Evolutionary conservation across 35 echinoderm and acorn worm species (phyloP).

Genomic region (Lytechinus pictus): DNA sequence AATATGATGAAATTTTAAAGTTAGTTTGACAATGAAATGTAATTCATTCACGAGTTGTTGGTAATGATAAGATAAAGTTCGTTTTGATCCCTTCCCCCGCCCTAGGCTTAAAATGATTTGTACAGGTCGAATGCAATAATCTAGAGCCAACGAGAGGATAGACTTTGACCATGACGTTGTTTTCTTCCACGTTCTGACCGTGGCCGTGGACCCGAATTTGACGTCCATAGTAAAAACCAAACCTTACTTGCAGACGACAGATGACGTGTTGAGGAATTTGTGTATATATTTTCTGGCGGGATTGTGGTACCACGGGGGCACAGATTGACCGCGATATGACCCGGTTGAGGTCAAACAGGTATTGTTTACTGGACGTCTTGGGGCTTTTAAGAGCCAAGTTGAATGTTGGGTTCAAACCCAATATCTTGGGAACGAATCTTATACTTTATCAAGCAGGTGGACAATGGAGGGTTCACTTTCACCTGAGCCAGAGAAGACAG

Average conservation of each 20-base stretch:
- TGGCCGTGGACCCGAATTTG: too few species aligned
- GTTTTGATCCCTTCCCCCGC: too few species aligned
- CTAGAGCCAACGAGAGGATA: too few species aligned
- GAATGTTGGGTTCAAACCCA: not conserved
- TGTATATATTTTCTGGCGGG: not conserved
- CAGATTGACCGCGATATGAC: not conserved
- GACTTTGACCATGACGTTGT: too few species aligned
- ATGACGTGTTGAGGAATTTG: not conserved
- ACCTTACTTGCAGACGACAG: not conserved
- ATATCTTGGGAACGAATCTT: not conserved
- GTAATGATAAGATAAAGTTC: too few species aligned
- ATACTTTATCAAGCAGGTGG: not conserved
- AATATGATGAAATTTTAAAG: too few species aligned
- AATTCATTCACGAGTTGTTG: too few species aligned
- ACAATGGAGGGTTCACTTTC: not conserved
- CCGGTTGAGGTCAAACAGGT: not conserved
- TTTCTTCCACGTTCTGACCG: too few species aligned
- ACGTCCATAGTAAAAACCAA: not conserved
- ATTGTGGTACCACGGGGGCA: not conserved
- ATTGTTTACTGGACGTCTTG: not conserved
- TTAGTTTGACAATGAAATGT: too few species aligned
- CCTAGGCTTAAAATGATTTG: too few species aligned
- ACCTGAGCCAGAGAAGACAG: not conserved
- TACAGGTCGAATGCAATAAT: too few species aligned
- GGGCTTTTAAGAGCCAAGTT: not conserved